These are phyloP conservation scores for Alethe diademata DNA, from an alignment of 2,113 vertebrate genomes.

Conservation along the genomic window DNA sequence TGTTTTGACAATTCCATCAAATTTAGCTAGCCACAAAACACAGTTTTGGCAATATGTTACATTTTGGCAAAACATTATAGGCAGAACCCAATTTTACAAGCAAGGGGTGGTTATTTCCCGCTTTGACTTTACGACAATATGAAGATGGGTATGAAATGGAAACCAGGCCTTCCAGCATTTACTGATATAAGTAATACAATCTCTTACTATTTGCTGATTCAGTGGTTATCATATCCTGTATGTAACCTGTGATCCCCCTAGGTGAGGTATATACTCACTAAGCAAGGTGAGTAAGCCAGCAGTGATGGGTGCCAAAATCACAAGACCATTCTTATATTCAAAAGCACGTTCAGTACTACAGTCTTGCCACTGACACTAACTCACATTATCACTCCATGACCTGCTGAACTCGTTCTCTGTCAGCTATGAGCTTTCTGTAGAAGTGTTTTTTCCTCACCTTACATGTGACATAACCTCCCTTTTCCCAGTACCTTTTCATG, in stretches of 20 bases:
- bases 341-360: background rate
- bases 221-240: background rate
- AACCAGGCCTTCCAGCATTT: background rate
- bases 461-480: fast-evolving
- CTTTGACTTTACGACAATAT: background rate
- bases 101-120: background rate
- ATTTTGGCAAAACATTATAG: background rate
- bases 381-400: background rate
- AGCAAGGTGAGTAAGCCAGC: background rate
- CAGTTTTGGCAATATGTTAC: background rate
- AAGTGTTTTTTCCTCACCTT: background rate
- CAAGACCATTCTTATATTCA: background rate
- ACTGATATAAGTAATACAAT: background rate
- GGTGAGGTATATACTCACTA: background rate
- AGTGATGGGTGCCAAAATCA: background rate
- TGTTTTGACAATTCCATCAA: background rate
- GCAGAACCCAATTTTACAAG: background rate
- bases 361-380: background rate
- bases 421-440: background rate
- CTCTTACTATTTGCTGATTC: background rate
- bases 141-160: background rate
- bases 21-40: background rate
- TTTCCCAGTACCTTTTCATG: background rate
- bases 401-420: background rate
- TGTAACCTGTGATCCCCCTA: background rate